Evolutionary conservation across 2,797 vertebrate species (phyloP).

Genomic region (Sternotherus odoratus): DNA sequence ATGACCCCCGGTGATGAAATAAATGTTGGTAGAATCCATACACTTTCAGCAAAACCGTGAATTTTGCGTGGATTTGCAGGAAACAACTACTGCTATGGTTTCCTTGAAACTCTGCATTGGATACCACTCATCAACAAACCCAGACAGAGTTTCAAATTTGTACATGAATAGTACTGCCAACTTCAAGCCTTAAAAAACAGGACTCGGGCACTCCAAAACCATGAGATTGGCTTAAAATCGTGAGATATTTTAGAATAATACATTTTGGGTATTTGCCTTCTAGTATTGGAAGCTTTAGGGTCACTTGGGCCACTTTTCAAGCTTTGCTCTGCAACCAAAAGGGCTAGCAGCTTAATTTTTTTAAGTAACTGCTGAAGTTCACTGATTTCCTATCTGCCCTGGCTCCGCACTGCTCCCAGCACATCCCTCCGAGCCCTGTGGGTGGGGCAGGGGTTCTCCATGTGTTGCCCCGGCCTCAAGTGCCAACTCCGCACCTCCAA

Average conservation of each 20-base stretch:
- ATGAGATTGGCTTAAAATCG: background rate
- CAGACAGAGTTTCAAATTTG: background rate
- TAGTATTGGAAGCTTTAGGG: background rate
- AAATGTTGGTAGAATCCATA: background rate
- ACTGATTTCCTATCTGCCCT: background rate
- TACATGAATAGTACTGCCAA: background rate
- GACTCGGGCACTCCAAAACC: background rate
- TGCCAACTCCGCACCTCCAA: too few species aligned
- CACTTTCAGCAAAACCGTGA: background rate
- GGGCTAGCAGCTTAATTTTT: background rate
- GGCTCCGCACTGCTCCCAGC: too few species aligned
- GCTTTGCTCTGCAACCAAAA: background rate
- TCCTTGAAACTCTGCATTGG: background rate
- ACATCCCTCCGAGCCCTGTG: too few species aligned
- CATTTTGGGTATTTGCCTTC: background rate
- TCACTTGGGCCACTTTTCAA: background rate
- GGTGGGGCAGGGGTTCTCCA: too few species aligned
- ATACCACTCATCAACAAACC: background rate
- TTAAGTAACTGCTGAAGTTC: background rate
- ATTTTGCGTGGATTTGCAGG: background rate
- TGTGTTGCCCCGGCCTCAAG: accelerated
- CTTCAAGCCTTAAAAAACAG: background rate
- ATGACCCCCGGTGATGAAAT: background rate
- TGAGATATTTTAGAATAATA: background rate
- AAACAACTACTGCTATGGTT: background rate